Evolutionary conservation across 1,140 invertebrate species (phyloP), one percentile per base, ranked within the genome.

Genomic region (Diorhabda elongata): DNA sequence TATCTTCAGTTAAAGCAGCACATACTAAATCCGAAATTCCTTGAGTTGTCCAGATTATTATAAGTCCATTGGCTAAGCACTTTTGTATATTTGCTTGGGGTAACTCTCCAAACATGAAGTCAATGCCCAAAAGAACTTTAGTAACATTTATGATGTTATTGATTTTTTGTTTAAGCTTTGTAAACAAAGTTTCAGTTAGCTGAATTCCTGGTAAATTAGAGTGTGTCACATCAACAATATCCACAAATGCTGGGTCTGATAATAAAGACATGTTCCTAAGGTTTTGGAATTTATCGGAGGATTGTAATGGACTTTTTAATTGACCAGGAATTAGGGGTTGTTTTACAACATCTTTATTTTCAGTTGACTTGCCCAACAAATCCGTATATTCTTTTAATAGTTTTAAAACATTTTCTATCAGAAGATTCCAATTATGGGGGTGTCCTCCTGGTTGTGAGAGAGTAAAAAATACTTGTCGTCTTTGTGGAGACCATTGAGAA

Each of bases 391-490:
- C 82, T 66, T 85, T 87, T 2, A 92, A 82, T 0, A 88, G 78
- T 45, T 75, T 77, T 3, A 90, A 74, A 76, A 86, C 87, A 72
- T 85, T 85, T 71, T 87, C 83, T 7, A 89, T 81, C 3, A 93
- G 77, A 66, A 84, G 84, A 73, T 90, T 92, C 92, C 92, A 94
- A 72, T 90, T 92, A 70, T 90, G 88, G 2, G 92, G 90, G 80
- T 92, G 91, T 61, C 89, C 89, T 42, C 91, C 89, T 61, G 91
- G 91, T 76, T 89, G 86, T 64, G 91, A 92, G 0, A 94, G 78
- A 8, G 85, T 85, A 75, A 91, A 94, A 41, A 93, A 82, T 64
- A 86, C 76, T 56, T 79, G 69, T 69, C 91, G 84, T 70, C 90
- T 83, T 2, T 61, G 2, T 59, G 78, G 75, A 60, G 88, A 86